These are phyloP conservation scores for Caenorhabditis macrosperma DNA, from an alignment of 2,888 invertebrate genomes.

Conservation along the genomic window DNA sequence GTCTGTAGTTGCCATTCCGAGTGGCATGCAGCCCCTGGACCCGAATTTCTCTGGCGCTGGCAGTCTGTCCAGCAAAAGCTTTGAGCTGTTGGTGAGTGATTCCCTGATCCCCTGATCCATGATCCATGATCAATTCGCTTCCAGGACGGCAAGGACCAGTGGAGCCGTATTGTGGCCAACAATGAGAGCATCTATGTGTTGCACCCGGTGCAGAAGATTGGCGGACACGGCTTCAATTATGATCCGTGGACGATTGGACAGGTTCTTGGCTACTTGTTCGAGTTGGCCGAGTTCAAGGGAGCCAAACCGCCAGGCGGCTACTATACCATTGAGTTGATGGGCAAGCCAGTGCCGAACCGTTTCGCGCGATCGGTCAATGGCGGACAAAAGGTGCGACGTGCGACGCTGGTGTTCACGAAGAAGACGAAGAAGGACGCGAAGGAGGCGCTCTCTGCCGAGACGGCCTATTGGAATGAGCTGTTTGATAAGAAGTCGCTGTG, in stretches of 20 bases:
- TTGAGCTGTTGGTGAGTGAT: neutral
- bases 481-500: no score
- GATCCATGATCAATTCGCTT: neutral
- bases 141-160: neutral
- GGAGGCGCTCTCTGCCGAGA: neutral
- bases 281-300: neutral
- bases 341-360: neutral
- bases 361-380: neutral
- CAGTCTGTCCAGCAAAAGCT: neutral
- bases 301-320: neutral
- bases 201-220: neutral
- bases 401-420: neutral
- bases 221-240: neutral
- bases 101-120: neutral
- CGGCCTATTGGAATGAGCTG: no score
- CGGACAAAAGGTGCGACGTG: neutral
- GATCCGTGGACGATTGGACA: slow-evolving; percentile 4
- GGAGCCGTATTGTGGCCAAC: neutral
- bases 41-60: no score
- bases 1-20: no score
- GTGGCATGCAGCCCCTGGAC: no score
- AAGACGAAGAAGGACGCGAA: neutral
- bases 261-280: slow-evolving; percentile 1
- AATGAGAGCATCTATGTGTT: neutral
- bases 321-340: neutral